A percentile compares a stretch with the other conserved stretches of the same genome.
Evolutionary conservation across 2,888 invertebrate species (phyloP).

Genomic region (Plagodis dolabraria): DNA sequence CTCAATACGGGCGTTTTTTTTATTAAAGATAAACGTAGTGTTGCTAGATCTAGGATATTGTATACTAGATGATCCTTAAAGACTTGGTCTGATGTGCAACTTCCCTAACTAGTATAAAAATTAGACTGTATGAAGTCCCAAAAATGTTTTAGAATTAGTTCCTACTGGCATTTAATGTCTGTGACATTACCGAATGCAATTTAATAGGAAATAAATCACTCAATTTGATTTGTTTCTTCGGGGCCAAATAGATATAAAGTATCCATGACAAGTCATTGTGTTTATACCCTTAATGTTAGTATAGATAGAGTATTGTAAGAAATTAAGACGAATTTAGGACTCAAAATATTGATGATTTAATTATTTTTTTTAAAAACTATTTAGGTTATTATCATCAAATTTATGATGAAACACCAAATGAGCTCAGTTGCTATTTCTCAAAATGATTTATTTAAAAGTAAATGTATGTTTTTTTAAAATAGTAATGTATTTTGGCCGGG

Average conservation of each 20-base stretch:
- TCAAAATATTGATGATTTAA: conserved; percentile 13
- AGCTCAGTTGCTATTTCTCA: conserved; percentile 29
- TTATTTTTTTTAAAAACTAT: too few relatives aligned
- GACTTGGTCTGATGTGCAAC: conserved; percentile 27
- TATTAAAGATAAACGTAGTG: conserved; percentile 11
- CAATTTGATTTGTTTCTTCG: conserved; percentile 68
- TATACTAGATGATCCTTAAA: conserved; percentile 10
- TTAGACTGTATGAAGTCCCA: conserved; percentile 33
- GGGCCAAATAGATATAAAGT: conserved; percentile 78
- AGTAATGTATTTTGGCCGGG: too few relatives aligned
- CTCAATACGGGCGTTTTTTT: conserved; percentile 4
- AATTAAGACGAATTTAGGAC: conserved; percentile 37
- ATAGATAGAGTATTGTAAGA: conserved; percentile 15
- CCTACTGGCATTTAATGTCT: conserved; percentile 60
- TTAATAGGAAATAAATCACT: conserved; percentile 60
- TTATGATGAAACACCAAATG: conserved; percentile 63
- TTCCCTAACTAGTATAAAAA: conserved; percentile 20
- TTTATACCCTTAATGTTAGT: conserved; percentile 49
- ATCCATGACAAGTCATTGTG: conserved; percentile 80
- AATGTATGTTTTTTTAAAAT: too few relatives aligned
- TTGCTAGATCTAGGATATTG: conserved; percentile 17
- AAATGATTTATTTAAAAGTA: too few relatives aligned
- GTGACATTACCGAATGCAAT: conserved; percentile 40
- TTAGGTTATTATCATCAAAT: conserved; percentile 45
- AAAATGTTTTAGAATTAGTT: conserved; percentile 46